Percentiles rank a stretch among this genome's conserved stretches.
These are phyloP conservation scores for Oscheius sp. DNA, from an alignment of 2,888 invertebrate genomes.

Conservation along the genomic window DNA sequence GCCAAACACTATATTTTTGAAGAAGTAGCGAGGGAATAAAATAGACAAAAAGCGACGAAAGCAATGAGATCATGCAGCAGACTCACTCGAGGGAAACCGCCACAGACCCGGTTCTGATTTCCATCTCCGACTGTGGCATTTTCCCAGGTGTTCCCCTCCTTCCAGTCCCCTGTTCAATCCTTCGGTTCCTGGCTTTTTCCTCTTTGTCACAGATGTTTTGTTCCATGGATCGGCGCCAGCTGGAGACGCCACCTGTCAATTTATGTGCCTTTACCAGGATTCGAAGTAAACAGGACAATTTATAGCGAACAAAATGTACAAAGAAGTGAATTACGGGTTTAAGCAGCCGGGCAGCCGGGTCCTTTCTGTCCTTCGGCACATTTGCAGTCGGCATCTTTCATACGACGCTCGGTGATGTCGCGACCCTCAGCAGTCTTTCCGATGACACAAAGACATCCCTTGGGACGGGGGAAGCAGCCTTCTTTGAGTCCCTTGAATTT, in stretches of 20 bases:
- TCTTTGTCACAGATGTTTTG: neutral
- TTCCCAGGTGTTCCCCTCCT: too few relatives aligned
- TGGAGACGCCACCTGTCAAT: constrained; percentile 29
- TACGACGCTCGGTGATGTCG: constrained; percentile 70
- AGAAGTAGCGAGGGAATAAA: too few relatives aligned
- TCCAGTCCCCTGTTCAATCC: neutral
- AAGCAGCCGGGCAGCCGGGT: constrained; percentile 59
- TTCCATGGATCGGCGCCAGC: neutral
- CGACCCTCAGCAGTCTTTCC: constrained; percentile 69
- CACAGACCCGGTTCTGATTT: constrained; percentile 13
- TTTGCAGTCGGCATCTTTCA: constrained; percentile 71
- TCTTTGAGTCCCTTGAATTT: constrained; percentile 71
- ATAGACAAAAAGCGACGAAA: neutral
- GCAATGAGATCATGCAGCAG: neutral
- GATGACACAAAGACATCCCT: constrained; percentile 70
- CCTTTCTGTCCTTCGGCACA: constrained; percentile 54
- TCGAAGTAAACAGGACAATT: constrained; percentile 15
- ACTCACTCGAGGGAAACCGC: neutral
- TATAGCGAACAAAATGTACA: constrained; percentile 13
- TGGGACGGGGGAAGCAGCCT: constrained; percentile 68
- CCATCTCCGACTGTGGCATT: constrained; percentile 1
- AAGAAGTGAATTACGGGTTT: constrained; percentile 17
- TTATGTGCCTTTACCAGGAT: constrained; percentile 9
- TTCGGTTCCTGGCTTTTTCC: neutral
- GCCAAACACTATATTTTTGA: too few relatives aligned